Percentiles rank a stretch among this genome's conserved stretches.
Evolutionary conservation across 2,797 vertebrate species (phyloP).

Genomic region (Sebastes miniatus): DNA sequence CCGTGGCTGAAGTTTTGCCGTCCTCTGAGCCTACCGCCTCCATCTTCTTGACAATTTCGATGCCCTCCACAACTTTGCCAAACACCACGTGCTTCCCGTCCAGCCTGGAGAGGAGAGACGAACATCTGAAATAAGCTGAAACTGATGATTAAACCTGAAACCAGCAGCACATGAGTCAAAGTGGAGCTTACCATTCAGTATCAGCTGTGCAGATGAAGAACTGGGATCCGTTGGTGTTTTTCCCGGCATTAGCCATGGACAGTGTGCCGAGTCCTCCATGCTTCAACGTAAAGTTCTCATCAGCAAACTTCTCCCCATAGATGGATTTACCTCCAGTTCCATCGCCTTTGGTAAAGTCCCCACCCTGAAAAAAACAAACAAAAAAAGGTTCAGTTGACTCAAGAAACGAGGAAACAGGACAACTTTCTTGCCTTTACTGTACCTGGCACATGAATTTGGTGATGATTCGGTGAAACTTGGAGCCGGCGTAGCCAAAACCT

Average conservation of each 20-base stretch:
- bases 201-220: conserved; percentile 93
- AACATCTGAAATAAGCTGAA: not conserved
- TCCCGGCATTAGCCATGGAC: conserved; percentile 95
- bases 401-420: not conserved
- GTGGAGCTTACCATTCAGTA: conserved; percentile 84
- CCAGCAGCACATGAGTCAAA: not conserved
- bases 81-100: conserved; percentile 94
- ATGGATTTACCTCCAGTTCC: conserved; percentile 94
- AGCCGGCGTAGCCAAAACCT: conserved; percentile 78
- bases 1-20: conserved; percentile 78
- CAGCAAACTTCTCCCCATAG: conserved; percentile 89
- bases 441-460: conserved; percentile 81
- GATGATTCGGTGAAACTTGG: conserved; percentile 78
- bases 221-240: conserved; percentile 94
- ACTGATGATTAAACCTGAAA: not conserved
- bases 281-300: conserved; percentile 94
- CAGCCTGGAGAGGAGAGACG: conserved; percentile 80
- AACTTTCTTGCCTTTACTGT: not conserved
- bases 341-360: not conserved
- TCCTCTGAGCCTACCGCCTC: conserved; percentile 77
- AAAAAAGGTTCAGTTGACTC: not conserved
- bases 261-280: conserved; percentile 85
- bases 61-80: conserved; percentile 84
- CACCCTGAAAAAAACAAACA: not conserved
- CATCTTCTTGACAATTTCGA: conserved; percentile 78